Evolutionary conservation across 2,797 vertebrate species (phyloP), one percentile per base, ranked within the genome.

Genomic region (Melanotaenia pygmaea): DNA sequence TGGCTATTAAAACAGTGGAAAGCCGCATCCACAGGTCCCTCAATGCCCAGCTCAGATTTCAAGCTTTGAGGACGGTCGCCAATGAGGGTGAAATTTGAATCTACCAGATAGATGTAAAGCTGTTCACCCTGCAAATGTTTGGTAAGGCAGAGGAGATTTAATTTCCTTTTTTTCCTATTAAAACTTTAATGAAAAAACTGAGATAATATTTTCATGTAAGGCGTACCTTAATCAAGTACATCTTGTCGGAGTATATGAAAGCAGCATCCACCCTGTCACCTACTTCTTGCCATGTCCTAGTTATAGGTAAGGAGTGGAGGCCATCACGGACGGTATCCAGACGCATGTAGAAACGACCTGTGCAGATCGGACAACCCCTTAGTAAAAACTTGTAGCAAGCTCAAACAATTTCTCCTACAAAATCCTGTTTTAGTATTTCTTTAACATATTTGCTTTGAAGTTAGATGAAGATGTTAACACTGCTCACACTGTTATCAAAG

Each of bases 221-320:
- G n/a, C n/a, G n/a, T 40, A 77, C 97, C 95, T 97, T 94, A 16
- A 98, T 93, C 58, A 98, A 67, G 80, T 97, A 96, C 51, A 95
- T 71, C 64, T 93, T 96, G 32, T 95, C 74, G 0, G 65, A 45
- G 90, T 95, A 94, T 74, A 88, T 93, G 76, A 97, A 98, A 51
- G 92, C 96, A 0, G 96, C 95, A 0, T 97, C 94, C 79, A 97
- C 93, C 0, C 78, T 72, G 0, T 74, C 64, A 37, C 87, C 73
- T 70, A 96, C 62, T n/a, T 94, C 93, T 3, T 84, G 89, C 96
- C 96, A 97, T 0, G 28, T 14, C 37, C 93, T 94, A 18, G 0
- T 72, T 71, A 96, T 94, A 0, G 82, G 88, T 90, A 97, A 97
- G 20, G 87, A 37, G 0, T 98, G 97, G 70, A 88, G 90, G 10